phyloP scores from a whole-genome alignment of 92 coral and sea anemone genomes.

The Palythoa heliodiscus region DNA sequence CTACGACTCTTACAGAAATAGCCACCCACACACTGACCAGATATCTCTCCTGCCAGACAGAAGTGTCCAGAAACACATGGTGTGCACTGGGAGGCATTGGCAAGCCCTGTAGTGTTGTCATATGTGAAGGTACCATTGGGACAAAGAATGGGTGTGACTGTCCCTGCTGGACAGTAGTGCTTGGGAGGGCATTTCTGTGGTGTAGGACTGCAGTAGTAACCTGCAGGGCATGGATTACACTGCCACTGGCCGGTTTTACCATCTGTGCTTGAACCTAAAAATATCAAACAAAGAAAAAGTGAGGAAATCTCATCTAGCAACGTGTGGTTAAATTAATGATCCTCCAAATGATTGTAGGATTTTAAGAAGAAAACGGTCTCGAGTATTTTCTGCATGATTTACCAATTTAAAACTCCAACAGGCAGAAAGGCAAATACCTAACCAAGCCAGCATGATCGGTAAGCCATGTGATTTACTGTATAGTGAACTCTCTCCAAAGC shows the following conservation, averaged over 20 bases:
- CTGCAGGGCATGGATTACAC: conserved; percentile 88
- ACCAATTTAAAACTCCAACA: not conserved
- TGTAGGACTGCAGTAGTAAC: conserved; percentile 81
- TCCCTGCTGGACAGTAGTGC: conserved; percentile 92
- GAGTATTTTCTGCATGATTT: not conserved
- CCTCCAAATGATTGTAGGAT: not conserved
- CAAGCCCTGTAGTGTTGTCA: conserved; percentile 74
- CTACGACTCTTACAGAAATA: conserved; percentile 95
- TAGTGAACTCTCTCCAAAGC: too few species aligned
- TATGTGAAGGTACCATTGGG: conserved; percentile 94
- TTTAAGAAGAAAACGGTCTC: too few species aligned
- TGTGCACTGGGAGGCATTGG: conserved; percentile 76
- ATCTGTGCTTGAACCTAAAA: conserved; percentile 56
- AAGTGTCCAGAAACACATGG: conserved; percentile 87
- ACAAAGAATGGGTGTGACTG: conserved; percentile 75
- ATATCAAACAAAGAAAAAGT: not conserved
- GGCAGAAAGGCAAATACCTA: not conserved
- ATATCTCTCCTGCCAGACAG: conserved; percentile 84
- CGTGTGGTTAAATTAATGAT: not conserved
- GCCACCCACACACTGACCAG: conserved; percentile 86
- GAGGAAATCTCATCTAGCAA: not conserved
- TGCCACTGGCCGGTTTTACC: conserved; percentile 53
- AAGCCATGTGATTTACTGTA: too few species aligned
- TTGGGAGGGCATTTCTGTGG: conserved; percentile 77
- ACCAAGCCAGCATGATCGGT: too few species aligned